These are phyloP conservation scores for Apis dorsata DNA, from an alignment of 1,140 invertebrate species.

Conservation along the genomic window DNA sequence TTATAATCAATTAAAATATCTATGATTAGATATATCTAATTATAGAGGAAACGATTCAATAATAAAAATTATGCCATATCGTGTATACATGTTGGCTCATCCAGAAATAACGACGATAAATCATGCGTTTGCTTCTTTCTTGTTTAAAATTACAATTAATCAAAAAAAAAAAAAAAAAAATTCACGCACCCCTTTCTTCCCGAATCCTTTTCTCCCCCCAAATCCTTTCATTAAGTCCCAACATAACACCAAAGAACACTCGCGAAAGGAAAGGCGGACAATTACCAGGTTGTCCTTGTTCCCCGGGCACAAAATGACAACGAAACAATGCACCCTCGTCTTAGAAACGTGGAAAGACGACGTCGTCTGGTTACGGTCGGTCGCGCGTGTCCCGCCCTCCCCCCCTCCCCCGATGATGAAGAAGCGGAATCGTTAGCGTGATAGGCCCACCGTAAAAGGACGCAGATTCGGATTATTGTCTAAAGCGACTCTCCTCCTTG, in stretches of 20 bases:
- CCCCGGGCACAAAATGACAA: not conserved
- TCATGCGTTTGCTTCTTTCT: too few relatives aligned
- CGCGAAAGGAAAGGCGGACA: not conserved
- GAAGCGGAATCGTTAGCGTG: slow-evolving; percentile 35
- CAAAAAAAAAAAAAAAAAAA: too few relatives aligned
- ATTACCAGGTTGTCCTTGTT: not conserved
- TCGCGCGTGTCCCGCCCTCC: not conserved
- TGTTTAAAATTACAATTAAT: too few relatives aligned
- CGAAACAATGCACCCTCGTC: not conserved
- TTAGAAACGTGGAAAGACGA: not conserved
- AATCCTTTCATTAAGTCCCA: not conserved
- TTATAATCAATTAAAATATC: too few relatives aligned
- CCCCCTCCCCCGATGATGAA: not conserved
- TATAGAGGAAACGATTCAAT: too few relatives aligned
- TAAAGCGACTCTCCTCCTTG: slow-evolving; percentile 40
- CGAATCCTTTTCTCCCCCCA: not conserved
- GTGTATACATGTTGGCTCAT: too few relatives aligned
- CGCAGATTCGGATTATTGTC: slow-evolving; percentile 59
- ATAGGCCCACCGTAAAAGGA: slow-evolving; percentile 32
- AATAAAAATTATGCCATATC: too few relatives aligned
- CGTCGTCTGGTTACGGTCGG: not conserved
- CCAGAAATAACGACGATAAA: too few relatives aligned
- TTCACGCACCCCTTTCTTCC: not conserved
- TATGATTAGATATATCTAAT: too few relatives aligned
- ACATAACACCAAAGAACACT: not conserved